Conservation (phyloP, 2,888 invertebrate genomes). For the Serripes groenlandicus region DNA sequence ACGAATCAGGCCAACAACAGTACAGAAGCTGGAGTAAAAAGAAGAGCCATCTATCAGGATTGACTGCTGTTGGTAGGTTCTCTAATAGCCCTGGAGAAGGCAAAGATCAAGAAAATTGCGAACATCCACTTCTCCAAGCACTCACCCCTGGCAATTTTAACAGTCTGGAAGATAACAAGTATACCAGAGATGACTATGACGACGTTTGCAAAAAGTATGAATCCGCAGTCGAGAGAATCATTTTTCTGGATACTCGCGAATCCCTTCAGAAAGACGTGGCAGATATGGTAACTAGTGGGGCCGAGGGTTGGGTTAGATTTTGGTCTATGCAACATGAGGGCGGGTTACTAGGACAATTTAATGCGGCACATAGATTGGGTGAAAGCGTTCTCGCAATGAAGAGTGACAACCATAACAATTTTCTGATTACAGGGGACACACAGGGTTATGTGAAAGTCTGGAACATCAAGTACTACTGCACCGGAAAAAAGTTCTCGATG, state of each 20-base stretch:
- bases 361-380: constrained; percentile 90
- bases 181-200: constrained; percentile 71
- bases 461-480: constrained; percentile 91
- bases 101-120: constrained; percentile 36
- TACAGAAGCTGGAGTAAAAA: constrained; percentile 16
- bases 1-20: constrained; percentile 14
- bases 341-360: constrained; percentile 91
- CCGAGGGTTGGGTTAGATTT: constrained; percentile 91
- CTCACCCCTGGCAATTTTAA: constrained; percentile 42
- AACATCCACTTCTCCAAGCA: constrained; percentile 70
- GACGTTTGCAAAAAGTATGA: constrained; percentile 73
- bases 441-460: constrained; percentile 93
- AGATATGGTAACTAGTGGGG: constrained; percentile 91
- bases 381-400: constrained; percentile 89
- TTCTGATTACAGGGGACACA: constrained; percentile 88
- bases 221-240: constrained; percentile 86
- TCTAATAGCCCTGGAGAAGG: not conserved
- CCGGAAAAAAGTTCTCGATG: constrained; percentile 82
- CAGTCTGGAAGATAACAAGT: constrained; percentile 11
- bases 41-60: constrained; percentile 25
- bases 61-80: constrained; percentile 21
- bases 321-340: constrained; percentile 93
- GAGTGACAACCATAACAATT: constrained; percentile 91
- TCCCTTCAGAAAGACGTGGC: constrained; percentile 88
- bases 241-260: constrained; percentile 90